Evolutionary conservation across 2,113 vertebrate genomes (phyloP).

Genomic region (Pseudorasbora parva): DNA sequence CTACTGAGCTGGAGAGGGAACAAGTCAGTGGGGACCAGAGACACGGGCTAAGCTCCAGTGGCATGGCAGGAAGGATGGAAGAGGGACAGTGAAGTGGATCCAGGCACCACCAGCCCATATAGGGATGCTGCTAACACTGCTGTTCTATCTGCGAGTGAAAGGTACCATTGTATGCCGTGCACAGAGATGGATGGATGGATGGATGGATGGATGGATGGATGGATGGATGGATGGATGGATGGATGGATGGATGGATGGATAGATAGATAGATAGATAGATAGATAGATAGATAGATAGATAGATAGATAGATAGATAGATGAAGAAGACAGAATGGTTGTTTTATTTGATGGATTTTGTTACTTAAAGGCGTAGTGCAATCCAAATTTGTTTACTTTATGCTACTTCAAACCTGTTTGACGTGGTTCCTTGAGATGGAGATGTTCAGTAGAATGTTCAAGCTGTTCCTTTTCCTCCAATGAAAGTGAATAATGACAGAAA

Average conservation of each 20-base stretch:
- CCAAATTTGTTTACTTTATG: not conserved
- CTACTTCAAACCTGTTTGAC: not conserved
- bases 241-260: no score
- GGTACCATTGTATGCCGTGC: conserved; percentile 60
- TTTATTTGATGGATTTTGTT: not conserved
- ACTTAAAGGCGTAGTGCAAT: not conserved
- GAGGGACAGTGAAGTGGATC: conserved; percentile 21
- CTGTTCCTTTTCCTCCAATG: not conserved
- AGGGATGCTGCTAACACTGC: conserved; percentile 77
- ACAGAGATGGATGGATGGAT: no score
- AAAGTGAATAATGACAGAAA: not conserved
- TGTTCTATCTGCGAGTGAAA: conserved; percentile 77
- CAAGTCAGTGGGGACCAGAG: not conserved
- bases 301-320: no score
- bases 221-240: not conserved
- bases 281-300: not conserved
- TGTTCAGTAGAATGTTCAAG: not conserved
- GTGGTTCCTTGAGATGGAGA: not conserved
- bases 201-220: no score
- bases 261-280: no score
- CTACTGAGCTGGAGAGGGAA: conserved; percentile 8
- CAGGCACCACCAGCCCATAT: conserved; percentile 22
- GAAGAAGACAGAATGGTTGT: not conserved
- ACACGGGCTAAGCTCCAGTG: conserved; percentile 22
- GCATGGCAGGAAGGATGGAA: conserved; percentile 28